Evolutionary conservation across 2,797 vertebrate genomes (phyloP).

Genomic region (Poecilia velifera): DNA sequence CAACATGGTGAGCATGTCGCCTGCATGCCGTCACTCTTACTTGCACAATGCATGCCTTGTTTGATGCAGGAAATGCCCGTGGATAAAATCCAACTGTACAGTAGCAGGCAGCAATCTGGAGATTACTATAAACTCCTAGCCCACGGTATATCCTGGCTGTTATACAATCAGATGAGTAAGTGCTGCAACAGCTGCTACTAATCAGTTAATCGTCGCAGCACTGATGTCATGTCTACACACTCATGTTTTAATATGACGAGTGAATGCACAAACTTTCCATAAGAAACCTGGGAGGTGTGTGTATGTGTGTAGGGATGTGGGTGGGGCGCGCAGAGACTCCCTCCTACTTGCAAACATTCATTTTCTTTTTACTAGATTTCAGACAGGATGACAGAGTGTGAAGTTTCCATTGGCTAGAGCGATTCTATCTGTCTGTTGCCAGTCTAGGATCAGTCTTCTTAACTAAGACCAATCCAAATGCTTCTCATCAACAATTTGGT

Average conservation of each 20-base stretch:
- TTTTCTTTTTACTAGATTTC: conserved; percentile 46
- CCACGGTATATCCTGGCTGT: conserved; percentile 41
- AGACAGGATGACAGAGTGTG: conserved; percentile 48
- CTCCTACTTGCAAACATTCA: conserved; percentile 24
- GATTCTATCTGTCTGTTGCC: conserved; percentile 63
- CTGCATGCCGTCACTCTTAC: conserved; percentile 63
- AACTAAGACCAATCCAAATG: conserved; percentile 26
- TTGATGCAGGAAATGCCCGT: conserved; percentile 66
- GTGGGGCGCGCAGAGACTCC: conserved; percentile 18
- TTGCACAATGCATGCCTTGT: conserved; percentile 72
- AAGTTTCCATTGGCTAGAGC: conserved; percentile 58
- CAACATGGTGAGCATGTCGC: conserved; percentile 42
- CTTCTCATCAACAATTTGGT: conserved; percentile 13
- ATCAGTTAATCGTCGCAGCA: conserved; percentile 49
- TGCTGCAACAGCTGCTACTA: conserved; percentile 57
- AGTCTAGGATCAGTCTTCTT: conserved; percentile 44
- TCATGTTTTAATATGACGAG: conserved; percentile 14
- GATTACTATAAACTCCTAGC: conserved; percentile 65
- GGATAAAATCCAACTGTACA: conserved; percentile 48
- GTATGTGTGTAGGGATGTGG: background rate
- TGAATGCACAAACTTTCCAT: conserved; percentile 31
- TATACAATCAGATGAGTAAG: conserved; percentile 59
- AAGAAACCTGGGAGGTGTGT: background rate
- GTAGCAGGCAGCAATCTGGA: conserved; percentile 53
- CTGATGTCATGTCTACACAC: conserved; percentile 56